phyloP scores from a whole-genome alignment of 2,113 vertebrate genomes.

The Sapayoa aenigma region DNA sequence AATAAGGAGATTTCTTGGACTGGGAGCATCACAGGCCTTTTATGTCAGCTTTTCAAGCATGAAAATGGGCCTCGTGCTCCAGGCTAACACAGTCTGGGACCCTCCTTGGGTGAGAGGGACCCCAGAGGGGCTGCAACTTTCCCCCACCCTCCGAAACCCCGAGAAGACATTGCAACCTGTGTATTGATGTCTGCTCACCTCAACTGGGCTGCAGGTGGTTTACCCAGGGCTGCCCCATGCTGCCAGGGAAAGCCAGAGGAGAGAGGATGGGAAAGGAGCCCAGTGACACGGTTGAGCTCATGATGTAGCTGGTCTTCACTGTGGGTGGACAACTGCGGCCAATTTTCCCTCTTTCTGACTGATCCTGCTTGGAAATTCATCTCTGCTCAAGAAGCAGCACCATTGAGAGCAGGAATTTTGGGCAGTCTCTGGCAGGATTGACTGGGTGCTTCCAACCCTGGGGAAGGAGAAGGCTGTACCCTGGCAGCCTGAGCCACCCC shows the following conservation, averaged over 20 bases:
- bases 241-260: background rate
- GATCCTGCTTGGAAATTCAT: background rate
- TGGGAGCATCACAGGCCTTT: background rate
- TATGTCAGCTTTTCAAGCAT: background rate
- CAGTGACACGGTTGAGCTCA: background rate
- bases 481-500: background rate
- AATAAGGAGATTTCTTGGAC: background rate
- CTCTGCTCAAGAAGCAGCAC: background rate
- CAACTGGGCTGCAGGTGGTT: background rate
- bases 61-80: background rate
- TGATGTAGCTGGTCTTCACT: fast-evolving
- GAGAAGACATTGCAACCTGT: fast-evolving
- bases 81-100: fast-evolving
- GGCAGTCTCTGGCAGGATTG: fast-evolving
- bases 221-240: background rate
- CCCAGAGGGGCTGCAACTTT: background rate
- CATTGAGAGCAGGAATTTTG: background rate
- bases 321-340: fast-evolving
- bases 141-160: background rate
- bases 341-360: background rate
- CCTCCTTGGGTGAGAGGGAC: background rate
- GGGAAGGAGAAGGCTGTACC: background rate
- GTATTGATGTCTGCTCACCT: background rate
- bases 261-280: background rate
- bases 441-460: background rate